phyloP scores from a whole-genome alignment of 2,888 invertebrate genomes.

The Urechis unicinctus region DNA sequence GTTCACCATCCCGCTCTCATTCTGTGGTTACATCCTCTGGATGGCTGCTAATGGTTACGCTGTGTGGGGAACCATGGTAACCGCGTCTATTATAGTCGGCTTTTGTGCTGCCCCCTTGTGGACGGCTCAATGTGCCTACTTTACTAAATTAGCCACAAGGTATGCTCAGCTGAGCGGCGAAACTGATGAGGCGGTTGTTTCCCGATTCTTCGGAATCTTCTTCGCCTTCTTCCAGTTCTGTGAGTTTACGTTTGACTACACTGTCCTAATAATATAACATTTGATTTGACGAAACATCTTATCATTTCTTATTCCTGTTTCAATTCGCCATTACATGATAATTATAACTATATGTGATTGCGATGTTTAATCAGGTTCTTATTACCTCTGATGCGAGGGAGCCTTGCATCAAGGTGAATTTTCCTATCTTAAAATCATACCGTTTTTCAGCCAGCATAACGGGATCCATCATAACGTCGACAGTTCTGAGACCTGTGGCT shows the following conservation, averaged over 20 bases:
- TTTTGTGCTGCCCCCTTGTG: slow-evolving; percentile 95
- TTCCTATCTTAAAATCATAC: neutral
- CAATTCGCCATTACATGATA: no score
- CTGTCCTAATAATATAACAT: no score
- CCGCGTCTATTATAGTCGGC: slow-evolving; percentile 84
- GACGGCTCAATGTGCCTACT: slow-evolving; percentile 96
- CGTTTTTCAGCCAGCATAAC: slow-evolving; percentile 17
- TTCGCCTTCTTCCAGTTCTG: slow-evolving; percentile 96
- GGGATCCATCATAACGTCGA: slow-evolving; percentile 28
- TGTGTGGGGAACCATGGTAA: slow-evolving; percentile 64
- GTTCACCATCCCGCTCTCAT: slow-evolving; percentile 75
- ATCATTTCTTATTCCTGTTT: no score
- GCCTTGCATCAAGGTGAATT: no score
- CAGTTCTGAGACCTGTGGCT: slow-evolving; percentile 13
- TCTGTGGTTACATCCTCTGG: slow-evolving; percentile 89
- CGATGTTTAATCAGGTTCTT: no score
- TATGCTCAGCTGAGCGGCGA: slow-evolving; percentile 77
- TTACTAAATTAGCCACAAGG: slow-evolving; percentile 66
- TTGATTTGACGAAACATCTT: no score
- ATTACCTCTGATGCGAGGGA: no score
- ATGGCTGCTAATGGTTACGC: slow-evolving; percentile 78
- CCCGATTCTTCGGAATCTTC: slow-evolving; percentile 96
- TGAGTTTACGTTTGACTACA: slow-evolving; percentile 56
- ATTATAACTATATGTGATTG: no score
- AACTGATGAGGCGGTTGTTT: slow-evolving; percentile 80